Evolutionary conservation across 2,888 invertebrate species (phyloP).

Genomic region (Aelia acuminata): DNA sequence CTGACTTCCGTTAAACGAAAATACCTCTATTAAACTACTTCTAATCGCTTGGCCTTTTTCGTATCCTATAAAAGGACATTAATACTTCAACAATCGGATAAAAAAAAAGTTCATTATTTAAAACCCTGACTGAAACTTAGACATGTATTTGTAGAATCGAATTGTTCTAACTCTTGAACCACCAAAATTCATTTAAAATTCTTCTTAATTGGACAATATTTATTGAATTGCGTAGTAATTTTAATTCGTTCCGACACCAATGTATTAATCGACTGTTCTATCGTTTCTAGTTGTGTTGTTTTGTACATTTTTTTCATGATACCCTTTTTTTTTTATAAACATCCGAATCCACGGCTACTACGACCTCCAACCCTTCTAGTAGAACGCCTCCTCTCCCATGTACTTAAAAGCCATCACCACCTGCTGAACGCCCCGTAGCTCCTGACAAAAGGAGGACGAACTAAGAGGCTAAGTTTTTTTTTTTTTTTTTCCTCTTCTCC

Average conservation of each 20-base stretch:
- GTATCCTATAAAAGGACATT: too few species aligned
- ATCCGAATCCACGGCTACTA: background rate
- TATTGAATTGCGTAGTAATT: too few species aligned
- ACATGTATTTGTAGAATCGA: too few species aligned
- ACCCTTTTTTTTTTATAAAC: background rate
- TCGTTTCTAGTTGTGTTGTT: background rate
- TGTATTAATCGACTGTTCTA: background rate
- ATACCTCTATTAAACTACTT: too few species aligned
- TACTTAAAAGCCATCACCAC: slow-evolving; percentile 29
- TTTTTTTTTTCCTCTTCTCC: background rate
- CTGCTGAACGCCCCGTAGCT: slow-evolving; percentile 17
- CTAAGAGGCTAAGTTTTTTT: slow-evolving; percentile 57
- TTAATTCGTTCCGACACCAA: background rate
- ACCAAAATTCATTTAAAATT: too few species aligned
- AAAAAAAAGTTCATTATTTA: too few species aligned
- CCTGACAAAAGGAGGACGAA: slow-evolving; percentile 39
- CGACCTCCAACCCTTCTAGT: background rate
- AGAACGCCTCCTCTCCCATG: slow-evolving; percentile 23
- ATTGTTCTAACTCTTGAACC: too few species aligned
- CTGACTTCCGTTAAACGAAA: too few species aligned
- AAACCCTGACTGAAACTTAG: too few species aligned
- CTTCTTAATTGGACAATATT: too few species aligned
- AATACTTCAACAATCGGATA: too few species aligned
- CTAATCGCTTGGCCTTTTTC: too few species aligned
- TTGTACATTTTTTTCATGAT: background rate